These are phyloP conservation scores for Dascyllus trimaculatus DNA, from an alignment of 2,113 vertebrate genomes.

Conservation along the genomic window DNA sequence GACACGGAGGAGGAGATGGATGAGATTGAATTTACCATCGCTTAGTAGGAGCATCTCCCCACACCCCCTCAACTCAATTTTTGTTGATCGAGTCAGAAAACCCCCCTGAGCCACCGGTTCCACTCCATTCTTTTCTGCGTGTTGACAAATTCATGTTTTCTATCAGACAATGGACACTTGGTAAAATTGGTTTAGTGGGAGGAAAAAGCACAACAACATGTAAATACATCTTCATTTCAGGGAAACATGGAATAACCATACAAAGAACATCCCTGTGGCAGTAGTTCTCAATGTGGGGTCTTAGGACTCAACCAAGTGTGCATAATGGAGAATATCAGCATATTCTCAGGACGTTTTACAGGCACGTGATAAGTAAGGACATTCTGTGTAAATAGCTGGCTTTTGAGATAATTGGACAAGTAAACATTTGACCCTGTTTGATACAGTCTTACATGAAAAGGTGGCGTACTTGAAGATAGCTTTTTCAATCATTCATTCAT, in stretches of 20 bases:
- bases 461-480: too few species aligned
- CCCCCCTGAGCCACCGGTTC: neutral
- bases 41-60: constrained; percentile 56
- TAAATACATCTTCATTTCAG: neutral
- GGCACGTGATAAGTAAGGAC: neutral
- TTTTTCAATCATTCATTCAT: too few species aligned
- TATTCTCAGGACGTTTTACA: neutral
- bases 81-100: neutral
- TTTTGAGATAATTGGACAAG: too few species aligned
- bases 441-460: neutral
- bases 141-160: neutral
- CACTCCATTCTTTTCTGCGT: constrained; percentile 37
- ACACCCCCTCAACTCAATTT: neutral
- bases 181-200: neutral
- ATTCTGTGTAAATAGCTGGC: too few species aligned
- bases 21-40: constrained; percentile 82
- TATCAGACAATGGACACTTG: neutral
- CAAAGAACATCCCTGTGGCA: neutral
- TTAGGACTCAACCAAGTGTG: neutral
- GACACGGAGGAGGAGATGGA: constrained; percentile 80
- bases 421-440: too few species aligned
- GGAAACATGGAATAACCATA: neutral
- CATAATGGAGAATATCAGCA: neutral
- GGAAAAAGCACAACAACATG: neutral
- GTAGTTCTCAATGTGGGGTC: neutral